These are phyloP conservation scores for Caerostris extrusa DNA, from an alignment of 1,140 invertebrate species.

Conservation along the genomic window DNA sequence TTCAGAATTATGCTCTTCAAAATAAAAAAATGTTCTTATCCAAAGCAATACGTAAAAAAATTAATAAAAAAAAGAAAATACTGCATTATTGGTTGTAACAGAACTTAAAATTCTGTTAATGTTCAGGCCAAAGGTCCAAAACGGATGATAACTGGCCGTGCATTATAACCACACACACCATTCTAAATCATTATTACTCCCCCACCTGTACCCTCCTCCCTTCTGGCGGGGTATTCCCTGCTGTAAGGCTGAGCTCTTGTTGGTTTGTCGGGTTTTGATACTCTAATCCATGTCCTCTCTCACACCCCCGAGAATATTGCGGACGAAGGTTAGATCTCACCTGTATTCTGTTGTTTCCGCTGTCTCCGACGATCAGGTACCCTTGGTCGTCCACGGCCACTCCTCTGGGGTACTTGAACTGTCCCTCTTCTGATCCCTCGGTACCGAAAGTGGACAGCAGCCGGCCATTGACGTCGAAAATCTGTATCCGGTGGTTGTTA, in stretches of 20 bases:
- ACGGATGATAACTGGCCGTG: neutral
- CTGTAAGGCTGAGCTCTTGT: neutral
- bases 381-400: slow-evolving; percentile 98
- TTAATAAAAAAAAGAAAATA: too few relatives aligned
- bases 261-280: neutral
- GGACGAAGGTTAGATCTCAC: slow-evolving; percentile 39
- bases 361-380: slow-evolving; percentile 97
- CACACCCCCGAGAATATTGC: neutral
- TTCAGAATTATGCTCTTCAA: neutral
- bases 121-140: neutral
- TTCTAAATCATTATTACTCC: neutral
- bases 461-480: slow-evolving; percentile 95
- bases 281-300: neutral
- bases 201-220: neutral
- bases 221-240: neutral
- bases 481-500: slow-evolving; percentile 96
- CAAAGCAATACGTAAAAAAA: too few relatives aligned
- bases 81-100: neutral
- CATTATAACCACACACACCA: neutral
- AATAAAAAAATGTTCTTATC: neutral
- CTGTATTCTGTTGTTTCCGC: slow-evolving; percentile 95
- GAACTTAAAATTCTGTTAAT: neutral
- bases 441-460: slow-evolving; percentile 92
- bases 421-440: slow-evolving; percentile 95
- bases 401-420: slow-evolving; percentile 97